Percentiles rank a stretch among this genome's conserved stretches.
Conservation (phyloP, 1,140 invertebrate genomes). For the Delia radicum region DNA sequence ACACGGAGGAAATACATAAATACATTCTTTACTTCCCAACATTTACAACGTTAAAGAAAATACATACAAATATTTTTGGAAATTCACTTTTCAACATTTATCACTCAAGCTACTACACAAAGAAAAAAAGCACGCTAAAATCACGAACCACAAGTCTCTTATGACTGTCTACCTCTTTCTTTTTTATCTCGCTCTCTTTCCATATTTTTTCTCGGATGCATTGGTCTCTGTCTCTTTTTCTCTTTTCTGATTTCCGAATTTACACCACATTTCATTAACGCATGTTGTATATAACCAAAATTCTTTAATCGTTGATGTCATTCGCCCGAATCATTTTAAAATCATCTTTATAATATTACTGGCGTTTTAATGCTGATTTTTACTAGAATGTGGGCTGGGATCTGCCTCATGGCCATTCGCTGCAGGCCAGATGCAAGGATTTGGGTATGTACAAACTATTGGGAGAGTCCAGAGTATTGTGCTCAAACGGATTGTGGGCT, state of each 20-base stretch:
- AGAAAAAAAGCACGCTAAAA: background rate
- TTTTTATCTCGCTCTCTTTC: background rate
- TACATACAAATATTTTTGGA: background rate
- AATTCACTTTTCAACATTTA: background rate
- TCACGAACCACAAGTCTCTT: background rate
- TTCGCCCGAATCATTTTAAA: background rate
- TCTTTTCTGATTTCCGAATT: background rate
- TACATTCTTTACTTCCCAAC: background rate
- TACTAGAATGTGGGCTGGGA: conserved; percentile 54
- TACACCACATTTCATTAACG: background rate
- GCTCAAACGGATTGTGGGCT: conserved; percentile 78
- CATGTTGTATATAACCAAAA: background rate
- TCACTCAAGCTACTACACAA: background rate
- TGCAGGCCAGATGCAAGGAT: conserved; percentile 73
- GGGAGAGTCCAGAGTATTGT: conserved; percentile 67
- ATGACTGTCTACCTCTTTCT: background rate
- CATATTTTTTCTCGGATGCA: background rate
- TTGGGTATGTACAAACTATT: conserved; percentile 80
- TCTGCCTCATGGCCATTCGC: conserved; percentile 67
- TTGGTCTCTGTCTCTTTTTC: background rate
- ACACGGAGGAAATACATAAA: background rate
- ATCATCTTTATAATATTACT: background rate
- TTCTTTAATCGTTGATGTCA: background rate
- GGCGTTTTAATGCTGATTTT: background rate
- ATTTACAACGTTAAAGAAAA: background rate